Evolutionary conservation across 2,888 invertebrate species (phyloP), one percentile per base, ranked within the genome.

Genomic region (Mimachlamys varia): DNA sequence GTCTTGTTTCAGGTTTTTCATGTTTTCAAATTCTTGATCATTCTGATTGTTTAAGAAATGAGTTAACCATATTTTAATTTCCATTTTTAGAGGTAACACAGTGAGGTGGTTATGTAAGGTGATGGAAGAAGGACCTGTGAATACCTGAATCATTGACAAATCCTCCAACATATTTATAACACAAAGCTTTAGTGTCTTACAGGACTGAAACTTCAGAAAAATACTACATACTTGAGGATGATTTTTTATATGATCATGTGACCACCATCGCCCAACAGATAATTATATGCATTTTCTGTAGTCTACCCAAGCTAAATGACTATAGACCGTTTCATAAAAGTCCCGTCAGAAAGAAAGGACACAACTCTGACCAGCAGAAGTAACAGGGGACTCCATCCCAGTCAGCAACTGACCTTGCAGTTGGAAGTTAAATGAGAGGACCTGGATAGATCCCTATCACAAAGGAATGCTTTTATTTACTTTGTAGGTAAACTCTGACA

Each of bases 241-340:
- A 33, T 33, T 76, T 76, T 76, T 76, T 76, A 76, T 76, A 76
- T 76, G 76, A 76, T 76, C 76, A 76, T 76, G 76, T 76, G 76
- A 76, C 76, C 33, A 76, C 76, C 76, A 76, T 76, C 76, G 58
- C 76, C 33, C 76, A 33, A 33, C 76, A 76, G 76, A 76, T 76
- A 76, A 76, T 76, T 76, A 33, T 76, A 76, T 76, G 76, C 76
- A 76, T 76, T 76, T 76, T 76, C 76, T 76, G 33, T 33, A 76
- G 76, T 33, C 76, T 76, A 76, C 76, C 76, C 76, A 76, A 76
- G 76, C 33, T 76, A 76, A 76, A 76, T 76, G 76, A 76, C 76
- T 76, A 76, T 76, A 76, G 76, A 76, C 33, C 13, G 76, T 76
- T 76, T 76, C 76, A 33, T 76, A 76, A 76, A 76, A 76, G 27